Evolutionary conservation across 2,888 invertebrate species (phyloP), one percentile per base, ranked within the genome.

Genomic region (Trichacis sp.): DNA sequence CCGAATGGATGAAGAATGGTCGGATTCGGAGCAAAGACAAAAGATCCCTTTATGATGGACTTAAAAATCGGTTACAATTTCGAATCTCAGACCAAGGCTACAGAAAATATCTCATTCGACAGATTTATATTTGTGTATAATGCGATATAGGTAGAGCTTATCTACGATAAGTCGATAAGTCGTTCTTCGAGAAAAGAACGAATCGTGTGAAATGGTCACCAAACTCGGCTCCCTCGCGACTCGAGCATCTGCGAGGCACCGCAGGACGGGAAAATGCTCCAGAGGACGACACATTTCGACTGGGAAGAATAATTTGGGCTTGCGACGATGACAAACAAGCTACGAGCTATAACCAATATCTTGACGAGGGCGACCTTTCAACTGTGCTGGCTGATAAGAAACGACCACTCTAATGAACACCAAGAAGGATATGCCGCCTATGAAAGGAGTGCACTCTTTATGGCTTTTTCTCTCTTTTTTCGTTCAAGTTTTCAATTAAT

Each of bases 331-430:
- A n/a, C n/a, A n/a, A n/a, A n/a, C n/a, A n/a, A n/a, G n/a, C n/a
- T n/a, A n/a, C n/a, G n/a, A 66, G 69, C 70, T 71, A 54, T 70
- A 69, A 68, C 70, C 75, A 73, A 75, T 80, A 80, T 80, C 78
- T 76, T 73, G 56, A 64, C 69, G 69, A 68, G 52, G 72, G 64
- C 79, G 81, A 81, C 81, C 81, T 81, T 80, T 81, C 78, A 79
- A 75, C 81, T 64, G 64, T 60, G 64, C 62, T 61, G 63, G 59
- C 71, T 70, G 79, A 80, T 78, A 80, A 79, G 57, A 68, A 66
- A 24, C 30, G n/a, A n/a, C n/a, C n/a, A n/a, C n/a, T n/a, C n/a
- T n/a, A n/a, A n/a, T n/a, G n/a, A n/a, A n/a, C n/a, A n/a, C n/a
- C n/a, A n/a, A n/a, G n/a, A n/a, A n/a, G n/a, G n/a, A n/a, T n/a